Base-by-base conservation (phyloP, 2,113 vertebrate species). In the Atractosteus spatula region DNA sequence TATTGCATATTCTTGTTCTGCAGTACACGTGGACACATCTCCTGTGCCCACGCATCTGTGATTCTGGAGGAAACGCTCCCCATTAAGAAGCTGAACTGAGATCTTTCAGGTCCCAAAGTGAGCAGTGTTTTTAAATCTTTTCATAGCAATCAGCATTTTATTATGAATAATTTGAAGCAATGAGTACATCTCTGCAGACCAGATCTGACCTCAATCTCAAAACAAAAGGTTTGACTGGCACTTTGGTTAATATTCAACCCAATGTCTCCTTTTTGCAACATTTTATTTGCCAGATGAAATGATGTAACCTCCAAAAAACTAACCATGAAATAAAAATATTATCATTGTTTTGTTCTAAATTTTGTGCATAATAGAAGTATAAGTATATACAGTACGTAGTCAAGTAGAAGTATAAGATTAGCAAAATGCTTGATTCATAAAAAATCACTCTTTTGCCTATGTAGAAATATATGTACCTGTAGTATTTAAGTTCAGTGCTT, bases 91-190 rank as follows among this genome's bases (percentile, higher is more conserved):
- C 51, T 67, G 57, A 41, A 10, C 74, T 74, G 74, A 51, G 71
- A 62, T 78, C 75, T 61, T 74, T 68, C 76, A 80, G 78, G 80
- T 82, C 84, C 82, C 75, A 69, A 77, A 78, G 80, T 41, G 4
- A 42, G 4, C 12, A 59, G 78, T 65, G 68, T 71, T 65, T 76
- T 76, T 79, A 75, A 84, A 29, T 29, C 29, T 29, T 68, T 69
- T 75, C 86, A 81, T 81, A 29, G 29, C 80, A 83, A 81, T 77
- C 67, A 81, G 87, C 84, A 87, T 85, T 80, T 83, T 84, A 79
- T 83, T 77, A 68, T 85, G 85, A 89, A 90, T 80, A 83, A 84
- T 84, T 81, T 74, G 88, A 85, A 89, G 88, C 88, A 81, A 7
- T 70, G 77, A 76, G 83, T 80, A 85, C 71, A 78, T 89, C 84